phyloP scores from a whole-genome alignment of 2,888 invertebrate genomes.

The Amphimallon solstitiale region DNA sequence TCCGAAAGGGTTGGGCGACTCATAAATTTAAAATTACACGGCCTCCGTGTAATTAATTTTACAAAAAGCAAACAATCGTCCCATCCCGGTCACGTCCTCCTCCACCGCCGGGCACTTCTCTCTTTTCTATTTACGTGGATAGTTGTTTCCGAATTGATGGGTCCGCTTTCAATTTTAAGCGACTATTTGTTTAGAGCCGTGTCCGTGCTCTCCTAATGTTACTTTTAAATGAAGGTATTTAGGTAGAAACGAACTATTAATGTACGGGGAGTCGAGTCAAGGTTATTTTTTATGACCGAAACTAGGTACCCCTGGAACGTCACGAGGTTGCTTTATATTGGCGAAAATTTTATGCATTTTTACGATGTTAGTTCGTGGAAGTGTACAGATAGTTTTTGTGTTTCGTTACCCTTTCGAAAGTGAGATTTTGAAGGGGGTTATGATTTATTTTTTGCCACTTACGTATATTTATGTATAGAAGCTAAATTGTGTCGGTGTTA shows the following conservation, averaged over 20 bases:
- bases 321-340: neutral
- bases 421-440: neutral
- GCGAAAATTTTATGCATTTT: constrained; percentile 3
- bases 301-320: neutral
- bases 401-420: neutral
- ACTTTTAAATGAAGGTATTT: neutral
- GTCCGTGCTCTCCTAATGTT: no score
- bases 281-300: neutral
- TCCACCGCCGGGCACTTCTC: neutral
- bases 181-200: no score
- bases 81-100: neutral
- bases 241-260: no score
- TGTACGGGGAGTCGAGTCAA: neutral
- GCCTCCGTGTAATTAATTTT: constrained; percentile 6
- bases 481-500: no score
- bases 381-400: neutral
- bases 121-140: neutral
- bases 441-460: no score
- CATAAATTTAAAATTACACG: neutral
- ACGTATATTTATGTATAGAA: no score
- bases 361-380: neutral
- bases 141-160: neutral
- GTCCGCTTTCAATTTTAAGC: neutral
- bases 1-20: neutral
- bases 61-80: neutral